Evolutionary conservation across 1,140 invertebrate genomes (phyloP).

Genomic region (Calliphora vicina): DNA sequence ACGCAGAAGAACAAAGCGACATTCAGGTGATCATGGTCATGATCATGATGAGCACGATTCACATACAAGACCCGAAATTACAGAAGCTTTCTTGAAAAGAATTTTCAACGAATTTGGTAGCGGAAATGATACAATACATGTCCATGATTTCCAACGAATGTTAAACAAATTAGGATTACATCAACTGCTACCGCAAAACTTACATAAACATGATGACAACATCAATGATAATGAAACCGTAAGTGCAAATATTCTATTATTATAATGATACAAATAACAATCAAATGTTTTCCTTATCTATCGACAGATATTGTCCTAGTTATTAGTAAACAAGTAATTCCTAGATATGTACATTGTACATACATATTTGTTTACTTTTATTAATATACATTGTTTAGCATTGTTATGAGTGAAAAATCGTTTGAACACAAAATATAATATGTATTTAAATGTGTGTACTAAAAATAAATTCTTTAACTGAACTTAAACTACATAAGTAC

Average conservation of each 20-base stretch:
- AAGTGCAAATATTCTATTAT: slow-evolving; percentile 49
- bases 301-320: neutral
- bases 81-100: slow-evolving; percentile 63
- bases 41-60: slow-evolving; percentile 39
- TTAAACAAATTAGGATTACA: slow-evolving; percentile 69
- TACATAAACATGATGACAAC: slow-evolving; percentile 41
- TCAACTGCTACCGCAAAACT: slow-evolving; percentile 63
- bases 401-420: too few relatives aligned
- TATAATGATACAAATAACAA: neutral
- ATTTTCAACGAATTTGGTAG: slow-evolving; percentile 67
- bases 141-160: slow-evolving; percentile 73
- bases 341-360: too few relatives aligned
- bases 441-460: too few relatives aligned
- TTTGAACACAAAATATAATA: too few relatives aligned
- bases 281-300: neutral
- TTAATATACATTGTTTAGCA: too few relatives aligned
- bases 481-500: too few relatives aligned
- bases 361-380: too few relatives aligned
- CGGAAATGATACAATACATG: slow-evolving; percentile 68
- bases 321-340: too few relatives aligned
- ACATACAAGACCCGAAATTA: slow-evolving; percentile 45
- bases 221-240: slow-evolving; percentile 63
- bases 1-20: slow-evolving; percentile 52
- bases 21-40: slow-evolving; percentile 49
- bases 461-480: too few relatives aligned